A percentile compares a stretch with the other conserved stretches of the same genome.
These are phyloP conservation scores for Ornithoptera alexandrae DNA, from an alignment of 2,888 invertebrate genomes.

Conservation along the genomic window DNA sequence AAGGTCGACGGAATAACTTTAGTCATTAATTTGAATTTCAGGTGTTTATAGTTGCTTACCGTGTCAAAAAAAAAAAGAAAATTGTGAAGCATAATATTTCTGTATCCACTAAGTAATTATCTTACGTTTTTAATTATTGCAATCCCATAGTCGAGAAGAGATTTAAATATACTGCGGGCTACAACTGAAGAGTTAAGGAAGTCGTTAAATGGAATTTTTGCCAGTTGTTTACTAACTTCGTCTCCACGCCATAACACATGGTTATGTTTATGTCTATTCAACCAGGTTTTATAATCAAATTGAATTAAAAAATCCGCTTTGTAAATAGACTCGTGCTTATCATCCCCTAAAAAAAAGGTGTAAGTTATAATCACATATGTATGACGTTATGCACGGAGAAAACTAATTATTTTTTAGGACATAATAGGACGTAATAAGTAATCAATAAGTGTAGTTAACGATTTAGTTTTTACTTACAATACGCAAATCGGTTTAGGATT, in stretches of 20 bases:
- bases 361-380: too few species aligned
- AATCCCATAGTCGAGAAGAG: conserved; percentile 76
- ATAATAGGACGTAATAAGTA: too few species aligned
- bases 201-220: conserved; percentile 62
- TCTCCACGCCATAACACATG: conserved; percentile 72
- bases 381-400: too few species aligned
- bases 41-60: not conserved
- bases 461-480: too few species aligned
- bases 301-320: conserved; percentile 66
- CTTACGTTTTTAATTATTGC: conserved; percentile 68
- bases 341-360: conserved; percentile 70
- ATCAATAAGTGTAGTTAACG: too few species aligned
- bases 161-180: conserved; percentile 69
- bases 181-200: conserved; percentile 70
- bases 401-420: too few species aligned
- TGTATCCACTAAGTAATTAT: not conserved
- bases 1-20: too few species aligned
- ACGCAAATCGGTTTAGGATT: too few species aligned
- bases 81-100: not conserved
- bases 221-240: conserved; percentile 57
- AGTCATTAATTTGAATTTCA: too few species aligned
- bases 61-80: not conserved
- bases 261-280: conserved; percentile 47
- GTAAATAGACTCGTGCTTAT: conserved; percentile 78
- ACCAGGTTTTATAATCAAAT: conserved; percentile 58